Conservation (phyloP, 2,888 invertebrate species). For the Endotricha flammealis region DNA sequence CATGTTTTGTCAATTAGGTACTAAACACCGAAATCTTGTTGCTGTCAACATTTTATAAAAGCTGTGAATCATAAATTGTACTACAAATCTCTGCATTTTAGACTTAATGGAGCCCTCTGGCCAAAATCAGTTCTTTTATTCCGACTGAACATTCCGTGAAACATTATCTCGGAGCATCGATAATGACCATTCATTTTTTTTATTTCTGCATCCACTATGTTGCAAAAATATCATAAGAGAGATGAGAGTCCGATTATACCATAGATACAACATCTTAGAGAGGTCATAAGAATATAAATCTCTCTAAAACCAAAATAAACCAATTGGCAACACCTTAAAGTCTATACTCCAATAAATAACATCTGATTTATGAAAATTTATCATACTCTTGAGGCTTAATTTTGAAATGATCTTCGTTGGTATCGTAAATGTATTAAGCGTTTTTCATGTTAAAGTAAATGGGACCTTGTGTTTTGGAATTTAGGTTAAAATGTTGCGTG, state of each 20-base stretch:
- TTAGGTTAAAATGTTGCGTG: conserved; percentile 41
- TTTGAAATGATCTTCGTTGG: conserved; percentile 62
- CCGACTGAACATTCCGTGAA: conserved; percentile 28
- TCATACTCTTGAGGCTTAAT: conserved; percentile 76
- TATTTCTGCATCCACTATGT: conserved; percentile 42
- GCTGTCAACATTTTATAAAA: no score
- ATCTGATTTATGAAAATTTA: conserved; percentile 76
- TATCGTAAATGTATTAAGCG: conserved; percentile 39
- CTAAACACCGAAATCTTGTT: no score
- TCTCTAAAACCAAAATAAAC: conserved; percentile 62
- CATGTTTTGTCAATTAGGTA: no score
- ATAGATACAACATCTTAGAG: conserved; percentile 40
- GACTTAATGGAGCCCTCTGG: conserved; percentile 15
- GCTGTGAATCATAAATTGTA: no score
- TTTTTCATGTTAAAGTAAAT: conserved; percentile 39
- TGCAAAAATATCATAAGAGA: conserved; percentile 42
- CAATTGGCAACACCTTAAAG: conserved; percentile 71
- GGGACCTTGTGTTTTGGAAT: conserved; percentile 41
- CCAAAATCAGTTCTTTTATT: conserved; percentile 24
- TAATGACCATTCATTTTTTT: conserved; percentile 43
- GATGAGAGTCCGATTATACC: conserved; percentile 57
- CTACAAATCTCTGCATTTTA: conserved; percentile 12
- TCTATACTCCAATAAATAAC: conserved; percentile 74
- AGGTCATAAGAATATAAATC: conserved; percentile 51
- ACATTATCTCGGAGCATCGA: conserved; percentile 40